Percentiles rank a stretch among this genome's conserved stretches.
Evolutionary conservation across 2,113 vertebrate genomes (phyloP).

Genomic region (Hemiprocne comata): DNA sequence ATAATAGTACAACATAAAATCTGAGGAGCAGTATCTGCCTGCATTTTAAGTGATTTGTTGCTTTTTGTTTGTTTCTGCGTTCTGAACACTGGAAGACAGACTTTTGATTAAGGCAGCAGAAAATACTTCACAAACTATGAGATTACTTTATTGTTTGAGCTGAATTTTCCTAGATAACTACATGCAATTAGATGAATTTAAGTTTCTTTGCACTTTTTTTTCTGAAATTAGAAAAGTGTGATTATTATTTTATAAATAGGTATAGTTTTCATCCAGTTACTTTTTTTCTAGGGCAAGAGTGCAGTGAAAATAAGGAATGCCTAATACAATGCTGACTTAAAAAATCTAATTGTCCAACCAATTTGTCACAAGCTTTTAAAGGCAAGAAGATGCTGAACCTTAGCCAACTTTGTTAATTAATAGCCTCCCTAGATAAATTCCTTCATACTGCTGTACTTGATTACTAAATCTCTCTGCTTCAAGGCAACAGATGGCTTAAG

Average conservation of each 20-base stretch:
- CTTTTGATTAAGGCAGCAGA: background rate
- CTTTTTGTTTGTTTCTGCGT: background rate
- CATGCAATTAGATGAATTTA: background rate
- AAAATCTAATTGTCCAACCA: conserved; percentile 31
- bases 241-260: background rate
- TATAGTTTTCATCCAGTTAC: background rate
- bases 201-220: background rate
- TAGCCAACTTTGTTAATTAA: conserved; percentile 82
- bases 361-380: conserved; percentile 66
- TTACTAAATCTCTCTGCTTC: conserved; percentile 77
- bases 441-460: conserved; percentile 73
- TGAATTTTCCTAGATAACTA: background rate
- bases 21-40: background rate
- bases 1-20: background rate
- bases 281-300: background rate
- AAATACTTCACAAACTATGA: background rate
- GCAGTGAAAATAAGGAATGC: background rate
- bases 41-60: background rate
- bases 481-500: conserved; percentile 79
- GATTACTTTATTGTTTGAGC: background rate
- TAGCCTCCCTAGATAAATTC: conserved; percentile 76
- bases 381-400: conserved; percentile 67
- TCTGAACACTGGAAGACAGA: background rate
- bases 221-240: background rate
- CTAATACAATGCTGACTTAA: conserved; percentile 40